Conservation (phyloP, 2,113 vertebrate species). For the Ailuropoda melanoleuca region DNA sequence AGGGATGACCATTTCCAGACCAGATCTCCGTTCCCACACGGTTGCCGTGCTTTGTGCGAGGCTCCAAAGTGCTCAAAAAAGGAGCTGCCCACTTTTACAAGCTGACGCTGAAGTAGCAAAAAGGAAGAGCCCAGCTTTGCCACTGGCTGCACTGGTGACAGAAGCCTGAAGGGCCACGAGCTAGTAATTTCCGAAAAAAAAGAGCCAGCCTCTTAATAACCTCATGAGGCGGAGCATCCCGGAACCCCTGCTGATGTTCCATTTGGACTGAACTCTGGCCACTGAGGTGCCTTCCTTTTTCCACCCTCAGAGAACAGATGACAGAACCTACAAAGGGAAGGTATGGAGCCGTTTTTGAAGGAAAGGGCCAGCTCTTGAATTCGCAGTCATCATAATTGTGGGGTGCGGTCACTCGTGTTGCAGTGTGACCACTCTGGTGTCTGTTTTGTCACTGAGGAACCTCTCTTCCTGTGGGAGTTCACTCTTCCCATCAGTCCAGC, state of each 20-base stretch:
- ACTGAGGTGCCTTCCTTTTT: neutral
- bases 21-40: neutral
- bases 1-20: neutral
- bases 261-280: neutral
- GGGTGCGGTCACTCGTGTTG: neutral
- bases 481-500: neutral
- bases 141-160: neutral
- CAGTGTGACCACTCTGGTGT: neutral
- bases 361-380: neutral
- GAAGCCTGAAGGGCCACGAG: neutral
- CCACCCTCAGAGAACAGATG: neutral
- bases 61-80: neutral
- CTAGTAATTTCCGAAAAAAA: neutral
- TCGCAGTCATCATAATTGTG: neutral
- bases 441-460: neutral
- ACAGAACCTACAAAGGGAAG: neutral
- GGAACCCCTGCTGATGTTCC: neutral
- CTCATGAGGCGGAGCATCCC: neutral
- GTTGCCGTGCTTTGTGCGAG: neutral
- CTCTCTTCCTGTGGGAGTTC: neutral
- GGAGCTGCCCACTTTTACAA: neutral
- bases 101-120: neutral
- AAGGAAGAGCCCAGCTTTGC: neutral
- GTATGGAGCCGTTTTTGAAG: neutral
- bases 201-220: neutral